phyloP scores from a whole-genome alignment of 2,888 invertebrate genomes.

The Synanthedon myopaeformis region DNA sequence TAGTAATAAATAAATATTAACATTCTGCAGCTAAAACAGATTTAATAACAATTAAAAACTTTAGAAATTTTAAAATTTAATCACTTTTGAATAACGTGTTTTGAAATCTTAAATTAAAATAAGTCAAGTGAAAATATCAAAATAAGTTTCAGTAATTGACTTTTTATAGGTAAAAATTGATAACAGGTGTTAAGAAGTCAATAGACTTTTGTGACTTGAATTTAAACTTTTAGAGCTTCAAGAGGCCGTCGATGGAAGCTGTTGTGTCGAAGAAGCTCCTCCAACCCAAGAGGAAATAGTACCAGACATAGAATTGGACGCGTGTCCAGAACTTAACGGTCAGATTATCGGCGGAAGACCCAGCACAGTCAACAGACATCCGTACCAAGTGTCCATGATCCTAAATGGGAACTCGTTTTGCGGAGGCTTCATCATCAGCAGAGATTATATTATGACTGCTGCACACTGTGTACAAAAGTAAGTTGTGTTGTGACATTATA shows the following conservation, averaged over 20 bases:
- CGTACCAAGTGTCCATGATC: conserved; percentile 58
- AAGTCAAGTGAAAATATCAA: too few species aligned
- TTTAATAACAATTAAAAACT: too few species aligned
- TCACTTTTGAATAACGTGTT: too few species aligned
- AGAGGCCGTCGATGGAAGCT: conserved; percentile 32
- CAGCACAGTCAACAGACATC: conserved; percentile 49
- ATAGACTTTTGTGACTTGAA: too few species aligned
- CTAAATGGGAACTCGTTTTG: conserved; percentile 60
- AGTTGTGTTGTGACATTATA: too few species aligned
- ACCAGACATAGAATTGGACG: conserved; percentile 36
- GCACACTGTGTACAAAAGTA: conserved; percentile 63
- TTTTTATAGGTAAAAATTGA: not conserved
- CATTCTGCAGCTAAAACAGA: too few species aligned
- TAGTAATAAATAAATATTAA: too few species aligned
- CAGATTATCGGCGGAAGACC: conserved; percentile 58
- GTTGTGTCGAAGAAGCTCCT: conserved; percentile 23
- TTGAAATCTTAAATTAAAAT: too few species aligned
- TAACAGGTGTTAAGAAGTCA: not conserved
- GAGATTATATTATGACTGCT: conserved; percentile 50
- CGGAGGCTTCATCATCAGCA: conserved; percentile 58
- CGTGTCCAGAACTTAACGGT: conserved; percentile 54
- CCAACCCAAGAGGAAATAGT: conserved; percentile 16
- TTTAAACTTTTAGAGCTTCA: conserved; percentile 38
- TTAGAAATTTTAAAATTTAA: too few species aligned
- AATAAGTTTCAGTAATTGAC: too few species aligned